Base-by-base conservation (phyloP, 2,113 vertebrate genomes). In the Lichenostomus cassidix region DNA sequence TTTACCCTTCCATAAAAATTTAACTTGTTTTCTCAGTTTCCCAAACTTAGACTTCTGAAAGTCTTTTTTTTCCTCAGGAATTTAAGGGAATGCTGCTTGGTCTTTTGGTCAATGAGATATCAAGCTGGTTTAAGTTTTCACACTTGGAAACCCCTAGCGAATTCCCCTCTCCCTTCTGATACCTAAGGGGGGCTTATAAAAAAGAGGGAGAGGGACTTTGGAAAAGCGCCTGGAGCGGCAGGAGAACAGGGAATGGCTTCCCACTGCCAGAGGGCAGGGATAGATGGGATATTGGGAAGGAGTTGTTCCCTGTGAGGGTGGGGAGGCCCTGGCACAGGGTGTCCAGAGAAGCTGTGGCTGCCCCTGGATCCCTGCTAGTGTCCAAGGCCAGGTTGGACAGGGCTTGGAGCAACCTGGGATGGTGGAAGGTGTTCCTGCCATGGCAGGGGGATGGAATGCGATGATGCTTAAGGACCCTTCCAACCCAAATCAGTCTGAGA, bases 361-460 rank as follows among this genome's bases (percentile, higher is more conserved):
- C 29, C 29, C 39, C 47, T n/a, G 64, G 15, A 83, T 47, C 55
- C 62, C 41, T 83, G 47, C n/a, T 0, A 76, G 17, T 41, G 62
- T 0, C 39, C 69, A 10, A 31, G n/a, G 46, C 20, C 62, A 47
- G 47, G 28, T 0, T 75, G 70, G 46, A n/a, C 0, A 0, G 44
- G 22, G 23, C 7, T 53, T 21, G 33, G 53, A 83, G 20, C n/a
- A 60, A 0, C 14, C 24, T 62, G 79, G 63, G 41, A 5, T 0
- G 11, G n/a, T 31, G 41, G 39, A 1, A 55, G 21, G 25, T 25
- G 46, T 41, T 16, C 23, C 33, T 56, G 50, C 5, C 22, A 11
- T 24, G 28, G 46, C 33, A 59, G 19, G 33, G 10, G n/a, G 24
- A 39, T 15, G 16, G 28, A 1, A 75, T 1, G 0, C 0, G 14